Base-by-base conservation (phyloP, 2,797 vertebrate genomes). In the Lates japonicus region DNA sequence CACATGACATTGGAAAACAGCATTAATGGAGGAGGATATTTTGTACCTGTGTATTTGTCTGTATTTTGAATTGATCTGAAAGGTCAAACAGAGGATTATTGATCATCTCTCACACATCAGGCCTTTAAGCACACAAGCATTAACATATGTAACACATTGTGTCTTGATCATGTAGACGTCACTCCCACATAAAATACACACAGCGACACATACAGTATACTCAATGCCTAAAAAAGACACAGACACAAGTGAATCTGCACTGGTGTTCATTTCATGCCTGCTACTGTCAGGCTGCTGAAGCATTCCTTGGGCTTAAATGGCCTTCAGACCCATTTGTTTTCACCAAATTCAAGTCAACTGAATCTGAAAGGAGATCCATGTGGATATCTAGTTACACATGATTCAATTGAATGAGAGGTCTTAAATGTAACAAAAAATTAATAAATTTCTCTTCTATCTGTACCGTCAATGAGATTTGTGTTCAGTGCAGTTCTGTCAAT, bases 401-500 rank as follows among this genome's bases (percentile, higher is more conserved):
- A 82, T 73, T 66, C 76, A 61, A 84, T 76, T 81, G 74, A 82
- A 67, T 69, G 51, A 77, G 49, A 74, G 84, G 87, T 89, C 86
- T 81, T 80, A 76, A 84, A 86, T 70, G 73, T 76, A 33, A 72
- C 29, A 74, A 35, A 64, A 66, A 80, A 52, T 31, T 42, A 31
- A 51, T 29, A 33, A 31, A 76, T 80, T 88, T 89, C 82, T 89
- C 87, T 92, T 73, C 70, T 88, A 68, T 88, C 82, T 88, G 87
- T 93, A 87, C 86, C 55, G 78, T 92, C 77, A 82, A 88, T 93
- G 78, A 90, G 41, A 88, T 95, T 92, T 92, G 92, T 94, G 90
- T 92, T 88, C 86, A 90, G 91, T 80, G 92, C 93, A 92, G 92
- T 93, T 94, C 87, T 88, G 93, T 94, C 90, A 90, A 84, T 93